These are phyloP conservation scores for Timandra comae DNA, from an alignment of 2,888 invertebrate genomes.

Conservation along the genomic window DNA sequence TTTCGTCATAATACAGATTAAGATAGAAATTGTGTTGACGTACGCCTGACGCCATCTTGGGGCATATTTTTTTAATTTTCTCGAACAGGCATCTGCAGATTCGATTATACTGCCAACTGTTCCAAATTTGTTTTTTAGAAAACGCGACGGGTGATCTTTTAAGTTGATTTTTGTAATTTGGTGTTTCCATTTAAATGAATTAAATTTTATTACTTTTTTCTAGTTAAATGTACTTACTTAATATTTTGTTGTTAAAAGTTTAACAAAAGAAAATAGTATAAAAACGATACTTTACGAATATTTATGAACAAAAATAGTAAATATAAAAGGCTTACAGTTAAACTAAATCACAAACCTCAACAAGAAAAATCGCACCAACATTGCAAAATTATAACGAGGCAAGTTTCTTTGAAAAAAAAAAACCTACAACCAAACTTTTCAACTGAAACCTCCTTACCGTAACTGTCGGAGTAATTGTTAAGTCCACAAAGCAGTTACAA, in stretches of 20 bases:
- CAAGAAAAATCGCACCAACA: too few species aligned
- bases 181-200: too few species aligned
- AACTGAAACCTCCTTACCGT: constrained; percentile 10
- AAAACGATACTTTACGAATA: too few species aligned
- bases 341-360: too few species aligned
- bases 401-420: constrained; percentile 1
- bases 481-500: constrained; percentile 52
- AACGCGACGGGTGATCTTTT: constrained; percentile 31
- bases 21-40: constrained; percentile 70
- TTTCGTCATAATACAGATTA: constrained; percentile 68
- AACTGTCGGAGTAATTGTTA: constrained; percentile 36
- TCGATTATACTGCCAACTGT: constrained; percentile 53
- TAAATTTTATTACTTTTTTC: constrained; percentile 3
- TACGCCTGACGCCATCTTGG: constrained; percentile 40
- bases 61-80: constrained; percentile 73
- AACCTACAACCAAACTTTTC: constrained; percentile 21
- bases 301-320: too few species aligned
- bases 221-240: too few species aligned
- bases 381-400: too few species aligned
- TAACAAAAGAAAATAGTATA: too few species aligned
- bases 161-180: constrained; percentile 26
- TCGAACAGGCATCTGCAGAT: constrained; percentile 60
- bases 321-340: too few species aligned
- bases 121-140: constrained; percentile 51
- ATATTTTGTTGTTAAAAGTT: too few species aligned